Evolutionary conservation across 2,113 vertebrate genomes (phyloP).

Genomic region (Alexandromys fortis): DNA sequence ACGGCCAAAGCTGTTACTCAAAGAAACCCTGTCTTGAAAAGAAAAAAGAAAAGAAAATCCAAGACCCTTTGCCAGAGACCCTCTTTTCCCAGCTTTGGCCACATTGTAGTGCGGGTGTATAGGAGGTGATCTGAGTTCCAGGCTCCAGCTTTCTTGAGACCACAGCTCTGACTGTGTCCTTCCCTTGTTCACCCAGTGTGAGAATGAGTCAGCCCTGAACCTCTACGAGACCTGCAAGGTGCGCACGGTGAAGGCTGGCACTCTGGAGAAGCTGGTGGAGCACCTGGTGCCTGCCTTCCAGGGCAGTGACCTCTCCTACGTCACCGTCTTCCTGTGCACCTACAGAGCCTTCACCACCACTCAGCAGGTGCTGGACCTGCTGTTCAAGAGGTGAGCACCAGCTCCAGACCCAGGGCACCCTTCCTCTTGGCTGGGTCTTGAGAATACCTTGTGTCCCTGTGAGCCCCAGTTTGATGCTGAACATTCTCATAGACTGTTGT

Average conservation of each 20-base stretch:
- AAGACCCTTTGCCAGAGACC: background rate
- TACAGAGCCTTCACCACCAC: conserved; percentile 96
- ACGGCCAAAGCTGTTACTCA: background rate
- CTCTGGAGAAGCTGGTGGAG: conserved; percentile 97
- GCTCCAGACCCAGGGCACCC: rapidly evolving
- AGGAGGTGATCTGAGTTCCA: background rate
- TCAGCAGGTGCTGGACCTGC: conserved; percentile 96
- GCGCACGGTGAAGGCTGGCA: conserved; percentile 97
- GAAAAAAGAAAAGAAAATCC: background rate
- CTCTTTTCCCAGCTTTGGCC: background rate
- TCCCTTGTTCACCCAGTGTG: conserved; percentile 84
- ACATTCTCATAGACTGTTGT: rapidly evolving
- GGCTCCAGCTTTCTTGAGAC: background rate
- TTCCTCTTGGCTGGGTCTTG: rapidly evolving
- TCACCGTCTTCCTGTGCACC: conserved; percentile 99
- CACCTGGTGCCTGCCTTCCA: conserved; percentile 98
- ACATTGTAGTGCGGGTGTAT: rapidly evolving
- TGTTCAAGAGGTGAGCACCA: conserved; percentile 92
- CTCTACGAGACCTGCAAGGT: conserved; percentile 98
- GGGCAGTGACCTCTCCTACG: conserved; percentile 97
- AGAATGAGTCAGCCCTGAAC: conserved; percentile 93
- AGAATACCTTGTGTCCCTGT: background rate
- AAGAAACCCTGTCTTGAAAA: background rate
- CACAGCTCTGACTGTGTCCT: rapidly evolving
- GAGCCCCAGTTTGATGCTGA: background rate